These are phyloP conservation scores for Nycticebus coucang DNA, from an alignment of 2,113 vertebrate species.

Conservation along the genomic window DNA sequence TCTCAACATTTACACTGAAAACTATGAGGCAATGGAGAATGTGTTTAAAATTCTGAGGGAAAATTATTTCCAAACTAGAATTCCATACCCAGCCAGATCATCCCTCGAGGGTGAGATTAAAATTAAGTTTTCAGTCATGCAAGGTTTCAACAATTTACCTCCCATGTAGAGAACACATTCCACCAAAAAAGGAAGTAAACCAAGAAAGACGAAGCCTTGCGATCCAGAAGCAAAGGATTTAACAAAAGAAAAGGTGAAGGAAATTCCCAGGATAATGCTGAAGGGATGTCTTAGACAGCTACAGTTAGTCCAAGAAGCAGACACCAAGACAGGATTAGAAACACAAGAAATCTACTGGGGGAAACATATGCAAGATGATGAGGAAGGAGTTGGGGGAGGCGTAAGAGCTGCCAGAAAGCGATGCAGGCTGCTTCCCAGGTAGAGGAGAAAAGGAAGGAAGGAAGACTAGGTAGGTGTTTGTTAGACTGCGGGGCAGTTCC, in stretches of 20 bases:
- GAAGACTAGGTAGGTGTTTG: not conserved
- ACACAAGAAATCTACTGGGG: not conserved
- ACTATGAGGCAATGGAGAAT: conserved; percentile 63
- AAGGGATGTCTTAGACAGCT: not conserved
- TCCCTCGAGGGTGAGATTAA: conserved; percentile 69
- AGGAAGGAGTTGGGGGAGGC: not conserved
- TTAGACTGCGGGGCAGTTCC: not conserved
- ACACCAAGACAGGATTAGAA: not conserved
- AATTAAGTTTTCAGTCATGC: conserved; percentile 63
- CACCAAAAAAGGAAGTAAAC: conserved; percentile 45
- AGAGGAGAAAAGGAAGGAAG: not conserved
- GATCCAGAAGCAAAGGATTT: conserved; percentile 10
- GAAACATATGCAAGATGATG: not conserved
- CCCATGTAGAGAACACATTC: conserved; percentile 61
- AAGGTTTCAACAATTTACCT: conserved; percentile 67
- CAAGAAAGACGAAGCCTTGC: conserved; percentile 41
- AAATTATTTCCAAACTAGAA: conserved; percentile 72
- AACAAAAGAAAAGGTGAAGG: not conserved
- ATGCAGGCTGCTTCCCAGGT: not conserved
- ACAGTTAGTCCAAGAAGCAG: not conserved
- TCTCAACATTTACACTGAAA: conserved; percentile 52
- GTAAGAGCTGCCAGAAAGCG: not conserved
- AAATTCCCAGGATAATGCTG: conserved; percentile 9
- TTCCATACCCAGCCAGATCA: conserved; percentile 71
- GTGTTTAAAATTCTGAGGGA: conserved; percentile 66